phyloP scores from a whole-genome alignment of 1,140 invertebrate genomes.

The Limonius californicus region DNA sequence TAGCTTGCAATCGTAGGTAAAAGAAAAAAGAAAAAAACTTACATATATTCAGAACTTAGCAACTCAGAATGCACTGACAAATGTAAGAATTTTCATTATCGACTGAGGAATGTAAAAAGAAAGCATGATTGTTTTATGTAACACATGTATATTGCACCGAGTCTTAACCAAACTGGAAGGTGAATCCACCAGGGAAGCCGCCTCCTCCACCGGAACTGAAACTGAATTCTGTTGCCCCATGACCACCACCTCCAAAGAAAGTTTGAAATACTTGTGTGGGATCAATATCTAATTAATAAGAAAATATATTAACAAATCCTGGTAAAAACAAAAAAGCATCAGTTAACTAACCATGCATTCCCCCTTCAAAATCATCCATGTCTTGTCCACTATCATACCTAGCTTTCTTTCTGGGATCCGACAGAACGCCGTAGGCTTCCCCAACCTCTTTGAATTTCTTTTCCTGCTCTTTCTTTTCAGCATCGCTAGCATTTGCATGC shows the following conservation, averaged over 20 bases:
- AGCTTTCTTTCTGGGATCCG: constrained; percentile 85
- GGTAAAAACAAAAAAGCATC: background rate
- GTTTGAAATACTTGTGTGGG: constrained; percentile 74
- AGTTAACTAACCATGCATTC: constrained; percentile 44
- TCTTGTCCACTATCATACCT: constrained; percentile 93
- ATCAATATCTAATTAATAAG: constrained; percentile 65
- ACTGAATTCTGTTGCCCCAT: constrained; percentile 50
- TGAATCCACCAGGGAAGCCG: constrained; percentile 57
- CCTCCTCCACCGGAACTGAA: constrained; percentile 37
- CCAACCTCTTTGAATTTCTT: constrained; percentile 96
- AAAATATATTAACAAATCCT: no score
- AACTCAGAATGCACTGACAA: no score
- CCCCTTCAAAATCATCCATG: constrained; percentile 62
- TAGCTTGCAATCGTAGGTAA: no score
- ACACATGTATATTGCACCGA: background rate
- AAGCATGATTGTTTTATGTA: background rate
- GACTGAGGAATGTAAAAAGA: no score
- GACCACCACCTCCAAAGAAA: constrained; percentile 64
- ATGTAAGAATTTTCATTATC: no score
- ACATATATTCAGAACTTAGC: no score
- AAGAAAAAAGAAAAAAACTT: no score
- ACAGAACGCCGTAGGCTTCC: constrained; percentile 93
- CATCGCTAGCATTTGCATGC: constrained; percentile 80
- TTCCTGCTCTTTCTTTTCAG: constrained; percentile 86
- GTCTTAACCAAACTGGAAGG: constrained; percentile 64